Percentiles rank a stretch among this genome's conserved stretches.
Evolutionary conservation across 1,140 invertebrate genomes (phyloP).

Genomic region (Leptinotarsa undecemlineata): DNA sequence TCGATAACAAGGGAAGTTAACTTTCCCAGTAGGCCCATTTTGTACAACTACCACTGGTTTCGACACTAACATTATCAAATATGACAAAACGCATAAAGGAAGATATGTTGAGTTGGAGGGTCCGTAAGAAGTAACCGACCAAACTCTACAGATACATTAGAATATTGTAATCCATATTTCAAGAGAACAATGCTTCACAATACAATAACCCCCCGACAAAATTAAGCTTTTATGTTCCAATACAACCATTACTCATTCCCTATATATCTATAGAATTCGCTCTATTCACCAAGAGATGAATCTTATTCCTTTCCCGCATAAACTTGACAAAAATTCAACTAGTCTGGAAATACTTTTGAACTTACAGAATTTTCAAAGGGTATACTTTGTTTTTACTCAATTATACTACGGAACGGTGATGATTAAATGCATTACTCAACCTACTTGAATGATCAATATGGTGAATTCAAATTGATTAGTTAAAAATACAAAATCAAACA

Average conservation of each 20-base stretch:
- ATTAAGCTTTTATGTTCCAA: constrained; percentile 54
- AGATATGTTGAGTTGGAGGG: constrained; percentile 19
- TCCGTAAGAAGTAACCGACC: background rate
- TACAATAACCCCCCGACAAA: constrained; percentile 54
- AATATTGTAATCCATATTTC: constrained; percentile 51
- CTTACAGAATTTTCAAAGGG: background rate
- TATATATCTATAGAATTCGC: constrained; percentile 42
- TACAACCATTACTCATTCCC: constrained; percentile 52
- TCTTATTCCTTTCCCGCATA: constrained; percentile 8
- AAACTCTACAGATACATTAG: constrained; percentile 22
- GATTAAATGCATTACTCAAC: no score
- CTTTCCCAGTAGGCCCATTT: background rate
- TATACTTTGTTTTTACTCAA: background rate
- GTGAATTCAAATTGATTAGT: no score
- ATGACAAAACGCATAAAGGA: constrained; percentile 7
- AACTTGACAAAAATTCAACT: constrained; percentile 13
- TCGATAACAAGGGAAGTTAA: no score
- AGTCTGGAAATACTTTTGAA: background rate
- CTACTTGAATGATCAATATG: no score
- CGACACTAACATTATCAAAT: background rate
- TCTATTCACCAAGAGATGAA: constrained; percentile 24
- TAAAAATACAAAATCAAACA: no score
- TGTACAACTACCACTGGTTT: background rate
- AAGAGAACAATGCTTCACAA: constrained; percentile 56
- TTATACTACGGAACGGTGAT: background rate